Evolutionary conservation across 2,797 vertebrate genomes (phyloP), one percentile per base, ranked within the genome.

Genomic region (Labroides dimidiatus): DNA sequence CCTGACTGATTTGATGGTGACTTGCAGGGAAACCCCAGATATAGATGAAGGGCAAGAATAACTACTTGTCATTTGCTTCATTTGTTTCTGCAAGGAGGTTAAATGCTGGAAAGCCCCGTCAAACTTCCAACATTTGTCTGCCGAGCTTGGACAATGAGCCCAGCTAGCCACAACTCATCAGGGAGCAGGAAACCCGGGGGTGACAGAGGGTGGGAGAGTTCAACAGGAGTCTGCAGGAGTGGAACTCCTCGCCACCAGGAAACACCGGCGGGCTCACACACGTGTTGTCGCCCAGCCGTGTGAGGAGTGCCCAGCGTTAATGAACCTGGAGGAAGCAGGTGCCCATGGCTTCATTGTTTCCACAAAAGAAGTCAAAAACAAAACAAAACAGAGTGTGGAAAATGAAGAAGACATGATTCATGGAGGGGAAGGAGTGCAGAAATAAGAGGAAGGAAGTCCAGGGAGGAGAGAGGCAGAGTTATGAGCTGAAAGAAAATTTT

Each of bases 311-410:
- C 56, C 51, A 19, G 58, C 52, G 48, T 70, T 37, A 69, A 39
- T 54, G 60, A 23, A 59, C 65, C 53, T 33, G 64, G 73, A 87
- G 92, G 93, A 95, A 94, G 87, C 92, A 94, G 91, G 91, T 94
- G 93, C 87, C 90, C 67, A 53, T 53, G 0, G 39, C 52, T 65
- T 89, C 75, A 93, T 93, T 92, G 92, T 94, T 93, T 79, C 75
- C 80, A 81, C 73, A 62, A 63, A 72, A 74, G 61, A 33, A 49
- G 37, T 45, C 58, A 82, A 68, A 80, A 69, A 67, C 30, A 59
- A 56, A 60, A 47, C 14, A 52, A 69, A 71, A 56, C 44, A 61
- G 33, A 44, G 57, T 52, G 10, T 45, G 61, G 52, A 81, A 73
- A 80, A 71, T 58, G 62, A 76, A 71, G 57, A 79, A 75, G 75